phyloP scores from a whole-genome alignment of 2,888 invertebrate species.

The Lacanobia oleracea region DNA sequence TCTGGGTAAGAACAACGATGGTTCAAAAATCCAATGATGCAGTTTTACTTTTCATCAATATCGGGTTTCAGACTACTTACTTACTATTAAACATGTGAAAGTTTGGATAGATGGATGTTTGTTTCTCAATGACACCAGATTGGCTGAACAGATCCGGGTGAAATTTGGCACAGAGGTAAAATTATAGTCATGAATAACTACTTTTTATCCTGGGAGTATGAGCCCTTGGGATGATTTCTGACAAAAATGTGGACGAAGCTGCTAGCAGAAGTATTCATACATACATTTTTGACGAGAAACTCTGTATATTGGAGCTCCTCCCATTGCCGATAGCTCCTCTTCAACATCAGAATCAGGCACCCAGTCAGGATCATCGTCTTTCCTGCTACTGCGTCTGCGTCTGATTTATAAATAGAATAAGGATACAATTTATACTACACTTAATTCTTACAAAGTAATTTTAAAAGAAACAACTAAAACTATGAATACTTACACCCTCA shows the following conservation, averaged over 20 bases:
- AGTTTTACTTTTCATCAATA: too few species aligned
- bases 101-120: too few species aligned
- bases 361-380: constrained; percentile 90
- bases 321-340: constrained; percentile 93
- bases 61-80: too few species aligned
- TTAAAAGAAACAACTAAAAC: background rate
- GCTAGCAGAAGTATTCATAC: constrained; percentile 20
- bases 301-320: constrained; percentile 81
- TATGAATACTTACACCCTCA: constrained; percentile 79
- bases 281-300: constrained; percentile 80
- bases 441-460: background rate
- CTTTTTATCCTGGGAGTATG: too few species aligned
- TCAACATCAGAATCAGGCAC: constrained; percentile 92
- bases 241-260: background rate
- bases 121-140: too few species aligned
- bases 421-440: background rate
- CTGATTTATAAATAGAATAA: constrained; percentile 26
- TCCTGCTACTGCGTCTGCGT: constrained; percentile 82
- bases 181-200: too few species aligned
- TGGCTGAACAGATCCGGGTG: too few species aligned
- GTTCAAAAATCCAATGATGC: too few species aligned
- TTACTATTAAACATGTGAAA: too few species aligned
- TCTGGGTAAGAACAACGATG: too few species aligned
- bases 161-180: too few species aligned
- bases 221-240: too few species aligned